Base-by-base conservation (phyloP, 2,888 invertebrate genomes). In the Caenorhabditis drosophilae region DNA sequence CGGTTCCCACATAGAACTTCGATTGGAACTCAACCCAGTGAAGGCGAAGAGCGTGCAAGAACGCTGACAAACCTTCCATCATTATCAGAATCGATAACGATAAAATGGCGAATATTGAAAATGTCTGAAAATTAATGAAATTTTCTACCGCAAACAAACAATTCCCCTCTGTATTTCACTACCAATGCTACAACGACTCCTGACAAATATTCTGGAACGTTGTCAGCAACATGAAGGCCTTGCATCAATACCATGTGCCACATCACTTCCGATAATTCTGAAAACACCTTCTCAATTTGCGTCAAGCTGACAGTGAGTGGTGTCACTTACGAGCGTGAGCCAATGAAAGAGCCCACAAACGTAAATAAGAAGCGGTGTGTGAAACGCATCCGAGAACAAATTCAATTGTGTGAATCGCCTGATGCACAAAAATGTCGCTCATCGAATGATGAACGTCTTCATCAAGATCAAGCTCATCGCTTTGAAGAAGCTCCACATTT, bases 1-100 rank as follows among this genome's bases (percentile, higher is more conserved):
- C 97, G 54, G 89, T 88, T 23, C 96, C 97, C 36, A 88, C 85
- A 85, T 97, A 97, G 87, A 98, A 97, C 85, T 97, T 98, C 86
- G 93, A 94, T 86, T 96, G 94, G 88, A 98, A 97, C 86, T 98
- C 97, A 67, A 97, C 96, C 92, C 91, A 73, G 48, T 73, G 73
- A 18, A 73, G 61, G 40, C 73, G 73, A 16, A 73, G 63, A 22
- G 73, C 73, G 49, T 73, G 73, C 7, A 73, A 59, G 46, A 73
- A 73, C 3, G 73, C 73, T 90, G 83, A 73, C 18, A 73, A 55
- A n/a, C 73, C 73, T 57, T 84, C 84, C 84, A 84, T 84, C 49
- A 84, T 55, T 16, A 84, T 76, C 25, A 84, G 69, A 47, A 84
- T 79, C 22, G 75, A 60, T 2, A 84, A 53, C 4, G 84, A 81